Base-by-base conservation (phyloP, 2,888 invertebrate genomes). In the Drosophila borealis region DNA sequence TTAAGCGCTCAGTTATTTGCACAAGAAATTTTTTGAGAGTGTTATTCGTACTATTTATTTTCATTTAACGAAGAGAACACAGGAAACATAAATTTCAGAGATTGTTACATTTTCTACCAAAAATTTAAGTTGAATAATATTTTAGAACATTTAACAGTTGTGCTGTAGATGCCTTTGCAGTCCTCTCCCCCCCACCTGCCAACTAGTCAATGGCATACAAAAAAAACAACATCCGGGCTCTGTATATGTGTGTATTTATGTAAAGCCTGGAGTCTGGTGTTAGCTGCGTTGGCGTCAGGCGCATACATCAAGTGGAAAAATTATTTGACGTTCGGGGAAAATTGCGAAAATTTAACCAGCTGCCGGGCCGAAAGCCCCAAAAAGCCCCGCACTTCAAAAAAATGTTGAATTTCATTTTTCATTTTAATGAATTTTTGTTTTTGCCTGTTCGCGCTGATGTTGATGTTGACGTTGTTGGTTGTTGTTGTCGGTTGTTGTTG, bases 391-490 rank as follows among this genome's bases (percentile, higher is more conserved):
- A 76, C 82, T 80, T 86, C 80, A 77, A 86, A 88, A 82, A 84
- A 67, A 46, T 66, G 80, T 84, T 89, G 76, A 80, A 80, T 87
- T 89, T 87, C 88, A 88, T 89, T 88, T 88, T 88, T 88, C 88
- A 88, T 88, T 88, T 88, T 89, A 88, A 88, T 88, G 88, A 88
- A 89, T 83, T 88, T 81, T 74, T 66, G 78, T 71, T 85, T 74
- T 69, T 87, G 70, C 63, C 66, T 34, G 48, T 14, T 36, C 42
- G 50, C 50, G 66, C 39, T 51, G 70, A 55, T 73, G 55, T 68
- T 72, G 70, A 59, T 60, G 62, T 77, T 68, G 74, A 51, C 48
- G 46, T 62, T 69, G 50, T 63, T 55, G 50, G 63, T 44, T 56
- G 48, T 34, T 60, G 37, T 19, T 70, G 49, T 62, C 59, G 56